Base-by-base conservation (phyloP, 2,888 invertebrate genomes). In the Pharmacophagus antenor region DNA sequence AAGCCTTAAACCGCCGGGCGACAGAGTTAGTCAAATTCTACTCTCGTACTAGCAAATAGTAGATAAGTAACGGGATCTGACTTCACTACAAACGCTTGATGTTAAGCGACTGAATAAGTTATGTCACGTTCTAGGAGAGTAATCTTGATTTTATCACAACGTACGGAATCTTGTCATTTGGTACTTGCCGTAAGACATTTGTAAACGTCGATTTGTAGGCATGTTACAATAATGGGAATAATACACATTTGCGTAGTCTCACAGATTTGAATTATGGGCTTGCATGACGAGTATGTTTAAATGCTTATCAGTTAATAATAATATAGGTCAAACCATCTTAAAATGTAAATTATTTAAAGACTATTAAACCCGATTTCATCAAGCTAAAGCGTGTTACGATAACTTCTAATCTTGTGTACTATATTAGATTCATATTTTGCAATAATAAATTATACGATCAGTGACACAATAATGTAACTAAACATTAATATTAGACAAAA, bases 141-240 rank as follows among this genome's bases (percentile, higher is more conserved):
- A 76, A 82, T 80, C 78, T 74, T 74, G 75, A 76, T 79, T 77
- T 75, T 79, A 81, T 81, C 76, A 74, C 74, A 71, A 67, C 66
- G 69, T 72, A 71, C 72, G 66, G 63, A 63, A 63, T 63, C 69
- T 68, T 67, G 69, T 62, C 70, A 66, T 67, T 77, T 77, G 76
- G 76, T 76, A 65, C 72, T 20, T 42, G 41, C 5, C 42, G 7
- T n/a, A 15, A 42, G 51, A n/a, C 17, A 41, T 53, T 42, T 53
- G 42, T 10, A 22, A 53, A 15, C n/a, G 37, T 21, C 18, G 46
- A 37, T 56, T 47, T 12, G 21, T 47, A 47, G 18, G 18, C 10
- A 18, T 10, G n/a, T 44, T 44, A 1, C 10, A n/a, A n/a, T n/a
- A n/a, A n/a, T n/a, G n/a, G n/a, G 5, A 37, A 15, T n/a, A n/a